Percentiles rank a stretch among this genome's conserved stretches.
These are phyloP conservation scores for Cololabis saira DNA, from an alignment of 2,113 vertebrate genomes.

Conservation along the genomic window DNA sequence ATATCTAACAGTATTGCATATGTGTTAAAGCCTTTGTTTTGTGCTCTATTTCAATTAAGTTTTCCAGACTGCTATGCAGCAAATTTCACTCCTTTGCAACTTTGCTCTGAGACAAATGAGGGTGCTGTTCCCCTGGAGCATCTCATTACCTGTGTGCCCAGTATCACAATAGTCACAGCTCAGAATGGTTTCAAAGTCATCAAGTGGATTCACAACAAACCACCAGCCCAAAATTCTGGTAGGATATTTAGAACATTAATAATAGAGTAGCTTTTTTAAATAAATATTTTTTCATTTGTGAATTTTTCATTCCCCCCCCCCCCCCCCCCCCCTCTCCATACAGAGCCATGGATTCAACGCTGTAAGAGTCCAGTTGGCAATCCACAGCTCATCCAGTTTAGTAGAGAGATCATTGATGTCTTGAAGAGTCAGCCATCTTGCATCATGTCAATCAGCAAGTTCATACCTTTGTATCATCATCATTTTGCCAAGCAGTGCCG, in stretches of 20 bases:
- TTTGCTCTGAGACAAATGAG: slow-evolving; percentile 84
- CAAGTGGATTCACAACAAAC: slow-evolving; percentile 98
- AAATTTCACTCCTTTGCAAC: slow-evolving; percentile 85
- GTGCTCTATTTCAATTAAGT: slow-evolving; percentile 66
- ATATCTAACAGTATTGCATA: background rate
- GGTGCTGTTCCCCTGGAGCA: slow-evolving; percentile 93
- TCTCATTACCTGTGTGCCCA: slow-evolving; percentile 94
- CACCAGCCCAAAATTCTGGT: slow-evolving; percentile 91
- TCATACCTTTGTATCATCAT: slow-evolving; percentile 96
- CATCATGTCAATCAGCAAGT: slow-evolving; percentile 90
- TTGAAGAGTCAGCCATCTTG: slow-evolving; percentile 91
- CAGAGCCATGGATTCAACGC: slow-evolving; percentile 94
- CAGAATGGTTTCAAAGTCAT: slow-evolving; percentile 97
- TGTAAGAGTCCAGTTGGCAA: slow-evolving; percentile 96
- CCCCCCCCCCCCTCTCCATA: rapidly evolving
- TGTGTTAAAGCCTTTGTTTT: background rate
- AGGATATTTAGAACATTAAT: slow-evolving; percentile 4
- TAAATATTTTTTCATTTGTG: no score
- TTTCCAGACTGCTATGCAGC: slow-evolving; percentile 95
- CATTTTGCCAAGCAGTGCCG: slow-evolving; percentile 98
- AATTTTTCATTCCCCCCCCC: no score
- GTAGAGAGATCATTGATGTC: slow-evolving; percentile 94
- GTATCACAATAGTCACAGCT: slow-evolving; percentile 91
- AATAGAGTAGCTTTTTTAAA: background rate
- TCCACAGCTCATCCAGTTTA: slow-evolving; percentile 97